A percentile compares a stretch with the other conserved stretches of the same genome.
Conservation (phyloP, 2,113 vertebrate genomes). For the Chroicocephalus ridibundus region DNA sequence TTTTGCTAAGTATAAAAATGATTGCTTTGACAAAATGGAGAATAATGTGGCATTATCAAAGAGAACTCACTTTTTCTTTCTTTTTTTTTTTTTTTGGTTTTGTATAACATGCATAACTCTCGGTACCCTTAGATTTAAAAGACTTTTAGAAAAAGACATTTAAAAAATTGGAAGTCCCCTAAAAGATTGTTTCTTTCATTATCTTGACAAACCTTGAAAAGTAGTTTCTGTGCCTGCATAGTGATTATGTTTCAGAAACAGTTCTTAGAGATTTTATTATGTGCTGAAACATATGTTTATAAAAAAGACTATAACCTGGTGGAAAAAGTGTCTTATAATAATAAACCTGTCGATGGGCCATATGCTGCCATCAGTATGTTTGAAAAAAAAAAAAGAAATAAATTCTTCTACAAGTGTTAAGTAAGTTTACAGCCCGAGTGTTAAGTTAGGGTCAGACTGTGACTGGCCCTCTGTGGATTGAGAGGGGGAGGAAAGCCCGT, state of each 20-base stretch:
- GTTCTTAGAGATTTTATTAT: slow-evolving; percentile 43
- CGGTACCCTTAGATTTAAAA: slow-evolving; percentile 29
- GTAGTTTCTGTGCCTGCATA: slow-evolving; percentile 21
- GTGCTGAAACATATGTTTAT: slow-evolving; percentile 55
- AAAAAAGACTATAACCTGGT: slow-evolving; percentile 48
- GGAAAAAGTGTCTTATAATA: slow-evolving; percentile 64
- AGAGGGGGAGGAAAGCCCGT: neutral
- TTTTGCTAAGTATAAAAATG: slow-evolving; percentile 54
- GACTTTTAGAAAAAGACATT: slow-evolving; percentile 27
- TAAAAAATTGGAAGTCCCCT: slow-evolving; percentile 19
- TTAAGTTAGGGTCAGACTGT: slow-evolving; percentile 52
- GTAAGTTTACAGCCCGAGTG: slow-evolving; percentile 49
- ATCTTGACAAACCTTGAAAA: slow-evolving; percentile 62
- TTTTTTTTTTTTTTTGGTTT: neutral
- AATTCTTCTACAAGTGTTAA: slow-evolving; percentile 46
- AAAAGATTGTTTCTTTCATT: slow-evolving; percentile 57
- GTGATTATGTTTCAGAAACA: slow-evolving; percentile 42
- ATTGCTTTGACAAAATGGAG: slow-evolving; percentile 47
- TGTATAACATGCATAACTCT: neutral
- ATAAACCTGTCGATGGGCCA: slow-evolving; percentile 63
- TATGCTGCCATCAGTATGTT: slow-evolving; percentile 41
- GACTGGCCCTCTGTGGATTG: neutral
- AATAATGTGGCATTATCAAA: slow-evolving; percentile 31
- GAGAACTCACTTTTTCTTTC: neutral
- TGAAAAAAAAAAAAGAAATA: slow-evolving; percentile 24